Conservation (phyloP, 2,888 invertebrate genomes). For the Microplitis manilae region DNA sequence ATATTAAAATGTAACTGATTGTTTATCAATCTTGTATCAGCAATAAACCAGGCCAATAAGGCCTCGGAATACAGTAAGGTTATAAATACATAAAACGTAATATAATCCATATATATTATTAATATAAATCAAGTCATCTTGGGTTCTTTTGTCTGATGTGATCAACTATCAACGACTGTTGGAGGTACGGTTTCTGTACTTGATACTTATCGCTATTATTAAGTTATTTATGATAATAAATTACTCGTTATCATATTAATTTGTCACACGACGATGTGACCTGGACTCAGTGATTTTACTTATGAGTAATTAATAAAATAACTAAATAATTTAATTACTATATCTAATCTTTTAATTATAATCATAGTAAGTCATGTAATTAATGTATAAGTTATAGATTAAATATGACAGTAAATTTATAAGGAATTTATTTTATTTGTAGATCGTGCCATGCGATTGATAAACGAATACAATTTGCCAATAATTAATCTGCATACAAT, state of each 20-base stretch:
- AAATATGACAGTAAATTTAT: too few species aligned
- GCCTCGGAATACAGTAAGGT: neutral
- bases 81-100: neutral
- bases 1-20: neutral
- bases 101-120: neutral
- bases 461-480: conserved; percentile 56
- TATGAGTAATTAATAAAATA: neutral
- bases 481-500: conserved; percentile 56
- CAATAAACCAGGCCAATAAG: neutral
- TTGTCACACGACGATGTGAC: neutral
- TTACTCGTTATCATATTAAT: neutral
- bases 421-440: conserved; percentile 11
- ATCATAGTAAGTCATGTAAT: too few species aligned
- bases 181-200: neutral
- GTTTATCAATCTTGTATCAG: neutral
- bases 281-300: neutral
- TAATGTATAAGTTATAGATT: too few species aligned
- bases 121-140: neutral
- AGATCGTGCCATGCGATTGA: conserved; percentile 49
- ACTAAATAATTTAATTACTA: too few species aligned
- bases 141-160: neutral
- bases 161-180: neutral
- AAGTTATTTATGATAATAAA: neutral
- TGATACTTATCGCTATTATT: neutral
- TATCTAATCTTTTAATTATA: too few species aligned